These are phyloP conservation scores for Chiridota heheva DNA, from an alignment of 35 echinoderm and acorn worm species.

Conservation along the genomic window DNA sequence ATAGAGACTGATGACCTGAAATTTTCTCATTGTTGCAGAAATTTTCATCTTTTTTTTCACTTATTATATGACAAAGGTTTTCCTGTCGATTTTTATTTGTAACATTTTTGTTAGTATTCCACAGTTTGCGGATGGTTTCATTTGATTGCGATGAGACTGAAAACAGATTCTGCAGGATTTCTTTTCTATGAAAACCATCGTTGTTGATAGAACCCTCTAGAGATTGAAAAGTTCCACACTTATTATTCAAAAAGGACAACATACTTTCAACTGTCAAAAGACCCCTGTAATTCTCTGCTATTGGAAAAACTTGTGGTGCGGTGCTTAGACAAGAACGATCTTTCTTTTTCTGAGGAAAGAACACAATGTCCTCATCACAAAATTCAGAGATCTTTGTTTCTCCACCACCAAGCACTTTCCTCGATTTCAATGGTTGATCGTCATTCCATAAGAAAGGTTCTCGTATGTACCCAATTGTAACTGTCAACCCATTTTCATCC, in stretches of 20 bases:
- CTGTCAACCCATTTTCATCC: background rate
- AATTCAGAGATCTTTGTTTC: background rate
- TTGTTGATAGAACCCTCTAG: conserved; percentile 35
- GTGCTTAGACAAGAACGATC: conserved; percentile 61
- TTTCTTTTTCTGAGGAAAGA: conserved; percentile 57
- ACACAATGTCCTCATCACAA: conserved; percentile 1
- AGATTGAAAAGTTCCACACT: conserved; percentile 56
- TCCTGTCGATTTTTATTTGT: background rate
- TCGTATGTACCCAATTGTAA: background rate
- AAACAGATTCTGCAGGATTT: conserved; percentile 67
- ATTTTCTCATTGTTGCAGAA: background rate
- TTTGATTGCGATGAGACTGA: conserved; percentile 39
- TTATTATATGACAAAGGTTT: background rate
- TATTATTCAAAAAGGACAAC: conserved; percentile 68
- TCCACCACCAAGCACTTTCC: background rate
- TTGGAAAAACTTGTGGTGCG: conserved; percentile 15
- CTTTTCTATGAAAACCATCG: conserved; percentile 60
- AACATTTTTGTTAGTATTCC: background rate
- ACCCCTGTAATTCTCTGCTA: conserved; percentile 44
- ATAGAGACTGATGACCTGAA: background rate
- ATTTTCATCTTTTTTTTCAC: background rate
- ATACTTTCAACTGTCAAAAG: conserved; percentile 18
- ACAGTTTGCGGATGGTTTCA: conserved; percentile 36
- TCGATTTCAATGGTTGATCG: background rate
- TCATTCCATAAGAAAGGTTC: conserved; percentile 13